A percentile compares a stretch with the other conserved stretches of the same genome.
phyloP scores from a whole-genome alignment of 92 coral and sea anemone species.

The Micromussa lordhowensis region DNA sequence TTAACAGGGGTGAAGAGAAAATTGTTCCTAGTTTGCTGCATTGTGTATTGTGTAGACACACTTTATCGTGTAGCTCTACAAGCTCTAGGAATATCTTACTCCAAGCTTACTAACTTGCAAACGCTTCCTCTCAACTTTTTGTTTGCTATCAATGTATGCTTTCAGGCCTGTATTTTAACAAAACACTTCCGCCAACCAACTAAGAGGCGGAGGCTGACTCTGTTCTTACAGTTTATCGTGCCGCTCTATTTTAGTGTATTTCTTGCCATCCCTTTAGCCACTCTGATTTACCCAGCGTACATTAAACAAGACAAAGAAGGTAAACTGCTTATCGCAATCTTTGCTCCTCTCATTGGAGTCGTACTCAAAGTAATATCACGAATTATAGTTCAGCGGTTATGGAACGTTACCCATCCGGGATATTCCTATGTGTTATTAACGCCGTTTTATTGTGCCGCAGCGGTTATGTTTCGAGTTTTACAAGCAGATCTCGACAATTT shows the following conservation, averaged over 20 bases:
- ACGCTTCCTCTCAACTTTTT: not conserved
- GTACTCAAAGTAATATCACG: not conserved
- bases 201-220: not conserved
- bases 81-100: not conserved
- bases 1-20: too few relatives aligned
- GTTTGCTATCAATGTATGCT: not conserved
- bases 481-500: constrained; percentile 10
- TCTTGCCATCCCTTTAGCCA: not conserved
- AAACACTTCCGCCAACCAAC: not conserved
- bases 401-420: constrained; percentile 26
- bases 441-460: not conserved
- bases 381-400: constrained; percentile 1
- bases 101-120: not conserved
- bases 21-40: not conserved
- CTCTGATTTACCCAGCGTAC: not conserved
- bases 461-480: constrained; percentile 4
- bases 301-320: not conserved
- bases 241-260: not conserved
- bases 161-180: not conserved
- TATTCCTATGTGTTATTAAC: not conserved
- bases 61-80: not conserved
- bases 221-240: not conserved
- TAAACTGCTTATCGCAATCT: constrained; percentile 1
- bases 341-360: constrained; percentile 19
- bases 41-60: not conserved